A percentile compares a stretch with the other conserved stretches of the same genome.
Evolutionary conservation across 2,888 invertebrate species (phyloP).

Genomic region (Sesia apiformis): DNA sequence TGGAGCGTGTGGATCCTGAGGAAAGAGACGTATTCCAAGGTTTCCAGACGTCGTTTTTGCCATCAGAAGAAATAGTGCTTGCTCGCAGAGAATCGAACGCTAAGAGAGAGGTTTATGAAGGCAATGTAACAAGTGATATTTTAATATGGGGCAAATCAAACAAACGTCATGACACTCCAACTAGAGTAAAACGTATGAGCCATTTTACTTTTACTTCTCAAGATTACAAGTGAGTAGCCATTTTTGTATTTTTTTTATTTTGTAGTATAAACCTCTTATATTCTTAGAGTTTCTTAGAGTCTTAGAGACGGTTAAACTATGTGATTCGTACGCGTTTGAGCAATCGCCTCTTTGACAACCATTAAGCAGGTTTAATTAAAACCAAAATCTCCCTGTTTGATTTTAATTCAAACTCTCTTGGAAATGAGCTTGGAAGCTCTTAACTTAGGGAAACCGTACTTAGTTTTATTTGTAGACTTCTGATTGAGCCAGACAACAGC

Average conservation of each 20-base stretch:
- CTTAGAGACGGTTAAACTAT: no score
- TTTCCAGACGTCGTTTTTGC: constrained; percentile 77
- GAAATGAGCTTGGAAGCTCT: no score
- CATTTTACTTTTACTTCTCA: constrained; percentile 35
- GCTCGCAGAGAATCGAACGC: constrained; percentile 28
- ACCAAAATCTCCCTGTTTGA: no score
- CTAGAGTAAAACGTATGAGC: constrained; percentile 50
- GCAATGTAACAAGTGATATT: constrained; percentile 41
- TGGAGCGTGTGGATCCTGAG: constrained; percentile 63
- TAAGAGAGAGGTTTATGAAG: constrained; percentile 29
- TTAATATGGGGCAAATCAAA: constrained; percentile 35
- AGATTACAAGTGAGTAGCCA: constrained; percentile 43
- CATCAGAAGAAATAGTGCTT: constrained; percentile 64
- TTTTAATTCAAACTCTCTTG: no score
- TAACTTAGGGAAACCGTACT: no score
- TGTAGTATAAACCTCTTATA: not conserved
- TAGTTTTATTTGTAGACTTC: no score
- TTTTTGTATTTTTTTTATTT: not conserved
- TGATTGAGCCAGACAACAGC: no score
- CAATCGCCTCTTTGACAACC: no score
- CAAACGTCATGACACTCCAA: constrained; percentile 21
- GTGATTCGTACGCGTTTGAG: no score
- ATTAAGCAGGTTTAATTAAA: no score
- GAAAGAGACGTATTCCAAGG: constrained; percentile 76
- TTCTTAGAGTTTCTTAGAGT: no score